Conservation (phyloP, 1,140 invertebrate species). For the Conus ventricosus region DNA sequence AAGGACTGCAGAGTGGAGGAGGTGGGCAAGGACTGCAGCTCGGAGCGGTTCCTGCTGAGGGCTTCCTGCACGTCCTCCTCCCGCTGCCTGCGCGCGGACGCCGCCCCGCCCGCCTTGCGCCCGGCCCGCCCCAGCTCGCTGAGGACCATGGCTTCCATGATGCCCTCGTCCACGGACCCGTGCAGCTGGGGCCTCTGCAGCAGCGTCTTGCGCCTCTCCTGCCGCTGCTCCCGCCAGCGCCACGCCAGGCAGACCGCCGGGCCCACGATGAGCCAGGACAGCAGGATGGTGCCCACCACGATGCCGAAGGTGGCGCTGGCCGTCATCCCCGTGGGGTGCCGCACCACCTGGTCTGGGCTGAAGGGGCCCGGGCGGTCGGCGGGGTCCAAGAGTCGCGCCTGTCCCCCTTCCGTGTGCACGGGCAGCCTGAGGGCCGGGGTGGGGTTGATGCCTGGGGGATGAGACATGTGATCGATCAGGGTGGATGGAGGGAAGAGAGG, state of each 20-base stretch:
- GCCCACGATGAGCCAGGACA: slow-evolving; percentile 59
- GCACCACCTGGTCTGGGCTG: not conserved
- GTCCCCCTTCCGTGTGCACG: not conserved
- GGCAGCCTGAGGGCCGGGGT: not conserved
- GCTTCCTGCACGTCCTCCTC: not conserved
- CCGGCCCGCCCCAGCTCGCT: slow-evolving; percentile 54
- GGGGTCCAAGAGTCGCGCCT: not conserved
- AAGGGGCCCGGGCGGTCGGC: not conserved
- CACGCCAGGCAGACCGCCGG: slow-evolving; percentile 61
- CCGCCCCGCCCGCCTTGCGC: not conserved
- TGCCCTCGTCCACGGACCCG: slow-evolving; percentile 51
- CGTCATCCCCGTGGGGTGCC: slow-evolving; percentile 29
- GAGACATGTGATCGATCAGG: too few relatives aligned
- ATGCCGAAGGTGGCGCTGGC: slow-evolving; percentile 58
- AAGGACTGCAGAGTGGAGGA: not conserved
- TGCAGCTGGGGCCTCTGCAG: slow-evolving; percentile 36
- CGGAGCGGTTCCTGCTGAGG: not conserved
- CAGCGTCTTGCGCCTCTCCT: slow-evolving; percentile 46
- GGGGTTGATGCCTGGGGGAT: not conserved
- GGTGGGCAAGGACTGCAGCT: slow-evolving; percentile 16
- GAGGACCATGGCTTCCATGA: slow-evolving; percentile 64
- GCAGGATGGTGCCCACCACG: slow-evolving; percentile 57
- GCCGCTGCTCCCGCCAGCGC: slow-evolving; percentile 51
- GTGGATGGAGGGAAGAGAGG: not conserved
- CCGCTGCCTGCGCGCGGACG: not conserved